Percentiles rank a stretch among this genome's conserved stretches.
Conservation (phyloP, 2,888 invertebrate species). For the Chorisops tibialis region DNA sequence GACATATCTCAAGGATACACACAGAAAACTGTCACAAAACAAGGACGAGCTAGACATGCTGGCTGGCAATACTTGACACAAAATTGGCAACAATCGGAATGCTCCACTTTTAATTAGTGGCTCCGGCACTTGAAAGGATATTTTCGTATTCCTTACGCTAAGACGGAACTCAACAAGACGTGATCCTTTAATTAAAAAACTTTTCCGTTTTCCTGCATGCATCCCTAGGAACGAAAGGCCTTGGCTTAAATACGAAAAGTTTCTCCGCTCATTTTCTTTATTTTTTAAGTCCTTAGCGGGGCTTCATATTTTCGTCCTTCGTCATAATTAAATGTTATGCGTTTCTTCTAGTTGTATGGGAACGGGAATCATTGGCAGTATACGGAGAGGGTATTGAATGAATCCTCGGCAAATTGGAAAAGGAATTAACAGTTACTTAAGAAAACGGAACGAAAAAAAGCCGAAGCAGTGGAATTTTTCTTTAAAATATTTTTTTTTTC, state of each 20-base stretch:
- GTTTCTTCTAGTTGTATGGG: not conserved
- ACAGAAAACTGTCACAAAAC: not conserved
- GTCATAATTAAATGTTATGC: constrained; percentile 17
- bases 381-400: not conserved
- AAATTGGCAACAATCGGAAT: not conserved
- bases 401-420: constrained; percentile 4
- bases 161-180: not conserved
- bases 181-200: not conserved
- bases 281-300: too few relatives aligned
- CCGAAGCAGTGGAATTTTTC: too few relatives aligned
- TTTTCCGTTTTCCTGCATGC: not conserved
- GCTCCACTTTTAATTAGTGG: constrained; percentile 14
- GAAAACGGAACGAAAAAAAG: not conserved
- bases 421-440: constrained; percentile 15
- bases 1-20: not conserved
- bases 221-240: too few relatives aligned
- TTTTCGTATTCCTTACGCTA: not conserved
- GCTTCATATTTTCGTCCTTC: not conserved
- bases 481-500: too few relatives aligned
- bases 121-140: not conserved
- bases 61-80: not conserved
- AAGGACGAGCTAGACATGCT: not conserved
- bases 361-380: too few relatives aligned
- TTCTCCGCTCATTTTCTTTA: not conserved
- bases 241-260: not conserved